These are phyloP conservation scores for Thyatira batis DNA, from an alignment of 2,888 invertebrate species.

Conservation along the genomic window DNA sequence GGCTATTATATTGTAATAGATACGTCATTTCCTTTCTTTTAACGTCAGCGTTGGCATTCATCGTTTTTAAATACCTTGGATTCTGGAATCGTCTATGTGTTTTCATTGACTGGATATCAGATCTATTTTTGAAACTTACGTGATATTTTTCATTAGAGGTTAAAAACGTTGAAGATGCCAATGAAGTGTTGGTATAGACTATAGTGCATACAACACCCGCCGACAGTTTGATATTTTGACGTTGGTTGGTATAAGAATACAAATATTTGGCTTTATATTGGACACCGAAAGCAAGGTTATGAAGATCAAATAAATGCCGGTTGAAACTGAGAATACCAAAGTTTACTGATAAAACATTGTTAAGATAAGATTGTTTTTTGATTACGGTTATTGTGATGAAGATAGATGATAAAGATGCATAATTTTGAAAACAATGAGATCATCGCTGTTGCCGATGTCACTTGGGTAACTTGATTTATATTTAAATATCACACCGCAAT, in stretches of 20 bases:
- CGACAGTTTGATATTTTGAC: background rate
- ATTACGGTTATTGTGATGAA: background rate
- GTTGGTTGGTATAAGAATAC: background rate
- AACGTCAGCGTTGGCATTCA: conserved; percentile 4
- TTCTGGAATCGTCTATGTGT: conserved; percentile 4
- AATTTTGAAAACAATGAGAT: background rate
- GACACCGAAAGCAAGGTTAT: background rate
- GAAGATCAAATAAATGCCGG: background rate
- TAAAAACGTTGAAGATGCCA: background rate
- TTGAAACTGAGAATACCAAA: background rate
- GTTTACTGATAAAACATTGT: background rate
- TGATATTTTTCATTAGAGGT: conserved; percentile 3
- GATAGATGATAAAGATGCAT: background rate
- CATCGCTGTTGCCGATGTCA: background rate
- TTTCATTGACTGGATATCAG: conserved; percentile 6
- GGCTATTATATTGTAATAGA: conserved; percentile 12
- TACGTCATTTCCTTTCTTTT: conserved; percentile 13
- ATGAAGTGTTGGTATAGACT: background rate
- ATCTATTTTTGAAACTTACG: conserved; percentile 5
- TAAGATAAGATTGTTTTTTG: background rate
- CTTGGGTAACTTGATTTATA: background rate
- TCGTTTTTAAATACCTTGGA: conserved; percentile 4
- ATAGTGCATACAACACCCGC: background rate
- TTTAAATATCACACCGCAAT: no score
- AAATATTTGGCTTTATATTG: background rate